Percentiles rank a stretch among this genome's conserved stretches.
Conservation (phyloP, 2,888 invertebrate genomes). For the Petrolisthes cinctipes region DNA sequence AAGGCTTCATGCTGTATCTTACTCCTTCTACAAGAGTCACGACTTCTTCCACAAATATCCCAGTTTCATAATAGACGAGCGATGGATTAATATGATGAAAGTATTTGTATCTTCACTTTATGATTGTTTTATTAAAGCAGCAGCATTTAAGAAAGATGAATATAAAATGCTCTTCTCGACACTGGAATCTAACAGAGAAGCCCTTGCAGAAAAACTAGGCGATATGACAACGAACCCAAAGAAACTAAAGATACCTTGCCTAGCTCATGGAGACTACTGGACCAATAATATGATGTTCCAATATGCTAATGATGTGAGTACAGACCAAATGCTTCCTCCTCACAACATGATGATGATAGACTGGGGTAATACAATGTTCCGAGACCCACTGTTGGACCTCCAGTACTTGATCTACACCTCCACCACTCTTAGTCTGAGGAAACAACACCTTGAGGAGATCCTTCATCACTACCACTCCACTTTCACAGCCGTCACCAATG, state of each 20-base stretch:
- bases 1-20: neutral
- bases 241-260: neutral
- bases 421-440: neutral
- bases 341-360: neutral
- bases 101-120: neutral
- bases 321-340: neutral
- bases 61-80: neutral
- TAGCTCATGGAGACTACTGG: slow-evolving; percentile 7
- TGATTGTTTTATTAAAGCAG: neutral
- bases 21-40: neutral
- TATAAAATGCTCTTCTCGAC: neutral
- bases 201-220: neutral
- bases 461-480: neutral
- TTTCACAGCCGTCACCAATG: neutral
- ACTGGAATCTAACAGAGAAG: neutral
- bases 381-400: neutral
- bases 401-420: slow-evolving; percentile 2
- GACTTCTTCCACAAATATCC: neutral
- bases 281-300: slow-evolving; percentile 4
- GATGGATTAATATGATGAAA: neutral
- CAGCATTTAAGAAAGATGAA: neutral
- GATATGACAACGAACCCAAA: neutral
- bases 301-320: neutral
- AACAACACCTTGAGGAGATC: neutral
- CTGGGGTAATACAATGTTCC: neutral